These are phyloP conservation scores for Prorops nasuta DNA, from an alignment of 1,140 invertebrate species.

Conservation along the genomic window DNA sequence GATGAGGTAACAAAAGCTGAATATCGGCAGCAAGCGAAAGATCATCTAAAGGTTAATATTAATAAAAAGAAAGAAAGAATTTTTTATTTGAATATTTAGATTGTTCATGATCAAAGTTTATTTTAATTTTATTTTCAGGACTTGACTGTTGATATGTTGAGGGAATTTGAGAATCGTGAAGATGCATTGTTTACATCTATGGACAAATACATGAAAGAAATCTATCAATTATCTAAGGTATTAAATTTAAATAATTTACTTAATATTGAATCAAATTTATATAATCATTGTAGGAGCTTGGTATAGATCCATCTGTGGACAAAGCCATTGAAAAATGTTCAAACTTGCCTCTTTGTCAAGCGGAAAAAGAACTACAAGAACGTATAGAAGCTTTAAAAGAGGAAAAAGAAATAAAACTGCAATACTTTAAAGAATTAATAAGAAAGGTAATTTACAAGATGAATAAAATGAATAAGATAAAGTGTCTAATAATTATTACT, in stretches of 20 bases:
- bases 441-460: constrained; percentile 19
- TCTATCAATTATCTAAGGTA: constrained; percentile 29
- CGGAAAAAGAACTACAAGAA: constrained; percentile 25
- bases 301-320: constrained; percentile 20
- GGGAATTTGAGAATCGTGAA: constrained; percentile 30
- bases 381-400: constrained; percentile 24
- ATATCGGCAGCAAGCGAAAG: constrained; percentile 14
- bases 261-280: too few species aligned
- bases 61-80: neutral
- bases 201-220: constrained; percentile 21
- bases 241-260: neutral
- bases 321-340: constrained; percentile 14
- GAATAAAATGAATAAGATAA: neutral
- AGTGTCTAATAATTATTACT: neutral
- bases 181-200: constrained; percentile 24
- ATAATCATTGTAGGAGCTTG: too few species aligned
- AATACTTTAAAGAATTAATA: constrained; percentile 26
- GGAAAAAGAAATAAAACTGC: constrained; percentile 31
- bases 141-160: constrained; percentile 37
- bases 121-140: constrained; percentile 15
- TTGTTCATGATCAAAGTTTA: constrained; percentile 2
- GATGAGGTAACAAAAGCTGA: constrained; percentile 6
- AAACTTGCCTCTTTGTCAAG: constrained; percentile 20
- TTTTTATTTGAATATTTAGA: neutral
- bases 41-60: constrained; percentile 21